These are phyloP conservation scores for Heliconius congener DNA, from an alignment of 1,140 invertebrate genomes.

Conservation along the genomic window DNA sequence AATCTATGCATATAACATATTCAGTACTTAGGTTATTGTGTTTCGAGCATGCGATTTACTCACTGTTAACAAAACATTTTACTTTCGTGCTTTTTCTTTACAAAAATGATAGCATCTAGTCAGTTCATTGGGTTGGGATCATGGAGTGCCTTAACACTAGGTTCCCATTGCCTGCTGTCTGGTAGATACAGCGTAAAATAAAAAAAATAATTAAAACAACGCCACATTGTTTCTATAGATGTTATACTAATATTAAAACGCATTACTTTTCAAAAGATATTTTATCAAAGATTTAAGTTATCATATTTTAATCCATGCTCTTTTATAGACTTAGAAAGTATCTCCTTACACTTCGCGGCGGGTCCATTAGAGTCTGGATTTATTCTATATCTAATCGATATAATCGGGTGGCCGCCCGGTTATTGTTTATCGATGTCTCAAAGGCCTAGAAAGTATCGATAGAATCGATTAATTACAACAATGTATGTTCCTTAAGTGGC, in stretches of 20 bases:
- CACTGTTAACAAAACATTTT: no score
- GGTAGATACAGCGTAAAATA: no score
- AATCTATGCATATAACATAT: no score
- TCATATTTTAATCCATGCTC: conserved; percentile 74
- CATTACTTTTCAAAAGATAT: neutral
- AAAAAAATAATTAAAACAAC: neutral
- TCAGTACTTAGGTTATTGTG: no score
- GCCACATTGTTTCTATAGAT: neutral
- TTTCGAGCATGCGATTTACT: no score
- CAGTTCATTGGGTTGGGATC: no score
- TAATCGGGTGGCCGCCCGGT: conserved; percentile 66
- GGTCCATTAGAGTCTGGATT: conserved; percentile 71
- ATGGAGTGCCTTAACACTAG: no score
- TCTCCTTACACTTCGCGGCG: conserved; percentile 65
- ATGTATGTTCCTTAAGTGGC: conserved; percentile 63
- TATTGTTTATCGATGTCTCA: conserved; percentile 76
- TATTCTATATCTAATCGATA: conserved; percentile 74
- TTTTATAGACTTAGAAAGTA: conserved; percentile 74
- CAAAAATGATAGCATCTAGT: no score
- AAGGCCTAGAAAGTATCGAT: conserved; percentile 72
- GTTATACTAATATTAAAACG: neutral
- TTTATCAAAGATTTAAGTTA: conserved; percentile 45
- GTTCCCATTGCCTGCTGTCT: no score
- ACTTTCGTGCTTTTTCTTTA: no score
- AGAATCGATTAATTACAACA: conserved; percentile 72